Percentiles rank a stretch among this genome's conserved stretches.
These are phyloP conservation scores for Sanderia malayensis DNA, from an alignment of 30 jellyfish, hydroid and myxozoan genomes.

Conservation along the genomic window DNA sequence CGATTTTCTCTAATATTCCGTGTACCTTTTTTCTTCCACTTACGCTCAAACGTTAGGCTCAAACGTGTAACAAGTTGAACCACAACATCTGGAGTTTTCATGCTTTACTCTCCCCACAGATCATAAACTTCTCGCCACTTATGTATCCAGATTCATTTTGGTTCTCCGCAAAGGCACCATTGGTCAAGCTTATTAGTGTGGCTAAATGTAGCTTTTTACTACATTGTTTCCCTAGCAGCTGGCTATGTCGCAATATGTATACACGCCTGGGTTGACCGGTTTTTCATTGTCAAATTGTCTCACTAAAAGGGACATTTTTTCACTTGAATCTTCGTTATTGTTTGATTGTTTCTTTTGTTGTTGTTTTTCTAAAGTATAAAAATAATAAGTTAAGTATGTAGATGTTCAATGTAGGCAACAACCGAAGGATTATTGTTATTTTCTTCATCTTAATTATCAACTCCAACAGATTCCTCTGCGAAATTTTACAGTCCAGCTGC, in stretches of 20 bases:
- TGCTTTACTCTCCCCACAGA: background rate
- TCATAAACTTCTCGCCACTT: background rate
- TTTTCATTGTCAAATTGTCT: slow-evolving; percentile 22
- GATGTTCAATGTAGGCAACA: background rate
- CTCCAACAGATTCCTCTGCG: background rate
- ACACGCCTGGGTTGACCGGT: slow-evolving; percentile 2
- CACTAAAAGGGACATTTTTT: background rate
- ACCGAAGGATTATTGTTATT: background rate
- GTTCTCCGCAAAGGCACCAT: background rate
- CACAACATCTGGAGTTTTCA: background rate
- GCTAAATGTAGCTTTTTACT: too few relatives aligned
- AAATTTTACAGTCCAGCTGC: background rate
- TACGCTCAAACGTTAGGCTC: background rate
- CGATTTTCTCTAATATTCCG: too few relatives aligned
- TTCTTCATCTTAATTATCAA: too few relatives aligned
- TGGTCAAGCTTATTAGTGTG: background rate
- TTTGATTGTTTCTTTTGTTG: background rate
- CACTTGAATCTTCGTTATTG: background rate
- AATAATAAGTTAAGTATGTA: background rate
- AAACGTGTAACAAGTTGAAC: background rate
- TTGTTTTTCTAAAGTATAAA: slow-evolving; percentile 10
- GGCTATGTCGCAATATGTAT: slow-evolving; percentile 6
- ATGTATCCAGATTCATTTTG: background rate
- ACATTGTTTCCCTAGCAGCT: too few relatives aligned
- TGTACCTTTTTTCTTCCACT: too few relatives aligned